Base-by-base conservation (phyloP, 2,888 invertebrate species). In the Hemithea aestivaria region DNA sequence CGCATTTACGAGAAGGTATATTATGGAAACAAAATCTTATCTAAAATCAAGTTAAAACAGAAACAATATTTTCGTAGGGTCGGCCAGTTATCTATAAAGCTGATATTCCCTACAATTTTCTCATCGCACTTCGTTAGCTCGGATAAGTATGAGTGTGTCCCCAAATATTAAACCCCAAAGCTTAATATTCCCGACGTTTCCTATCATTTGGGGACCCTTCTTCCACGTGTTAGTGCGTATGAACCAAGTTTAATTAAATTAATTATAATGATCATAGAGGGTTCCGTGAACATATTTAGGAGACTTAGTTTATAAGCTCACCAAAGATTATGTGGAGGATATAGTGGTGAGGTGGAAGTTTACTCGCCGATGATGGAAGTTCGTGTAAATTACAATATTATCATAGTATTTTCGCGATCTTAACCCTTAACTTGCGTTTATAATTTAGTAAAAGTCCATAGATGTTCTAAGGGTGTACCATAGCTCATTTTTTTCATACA, bases 101-200 rank as follows among this genome's bases (percentile, higher is more conserved):
- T 16, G 16, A 16, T 16, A 16, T 16, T 16, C 5, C 16, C 16
- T 4, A 16, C 16, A 16, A 16, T 16, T 16, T 16, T 16, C 36
- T 25, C 20, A 31, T 22, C 26, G 10, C 27, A 21, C 27, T 37
- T 22, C 27, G 10, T 31, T 31, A 37, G 30, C 22, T 27, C 37
- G 26, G 30, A 27, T 32, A 9, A 27, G 32, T 31, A 22, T 21
- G 31, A 10, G 35, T 30, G 43, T 38, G 27, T 35, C 22, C 45
- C 44, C 39, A 38, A 49, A 46, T 48, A 52, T 48, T 48, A 48
- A 46, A 38, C 35, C 35, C 38, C 35, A 20, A 33, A 49, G 51
- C 55, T 59, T 60, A 62, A 65, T 66, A 65, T 60, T 61, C 58
- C 45, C 45, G 51, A 64, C 62, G 64, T 62, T 62, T 57, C 64